A percentile compares a stretch with the other conserved stretches of the same genome.
Evolutionary conservation across 2,113 vertebrate species (phyloP).

Genomic region (Brachypodius melanocephalos): DNA sequence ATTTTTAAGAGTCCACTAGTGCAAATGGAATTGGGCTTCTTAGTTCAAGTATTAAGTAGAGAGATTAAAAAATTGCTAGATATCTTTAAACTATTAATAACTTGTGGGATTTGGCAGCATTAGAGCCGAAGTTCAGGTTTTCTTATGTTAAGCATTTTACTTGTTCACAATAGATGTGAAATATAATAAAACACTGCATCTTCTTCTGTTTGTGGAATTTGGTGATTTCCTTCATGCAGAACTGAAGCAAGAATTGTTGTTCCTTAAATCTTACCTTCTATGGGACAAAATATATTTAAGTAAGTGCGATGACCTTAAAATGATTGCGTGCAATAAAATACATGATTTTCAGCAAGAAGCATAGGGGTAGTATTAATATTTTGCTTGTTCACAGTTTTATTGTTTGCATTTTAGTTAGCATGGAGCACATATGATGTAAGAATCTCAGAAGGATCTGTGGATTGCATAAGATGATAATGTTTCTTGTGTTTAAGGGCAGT

Average conservation of each 20-base stretch:
- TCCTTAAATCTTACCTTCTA: neutral
- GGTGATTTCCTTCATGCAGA: neutral
- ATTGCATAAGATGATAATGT: neutral
- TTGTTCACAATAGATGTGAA: neutral
- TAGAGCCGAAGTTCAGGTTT: neutral
- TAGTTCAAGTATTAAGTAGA: neutral
- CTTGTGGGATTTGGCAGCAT: neutral
- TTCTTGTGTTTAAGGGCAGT: neutral
- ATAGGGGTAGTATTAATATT: neutral
- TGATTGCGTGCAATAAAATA: neutral
- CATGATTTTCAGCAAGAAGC: neutral
- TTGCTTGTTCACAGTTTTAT: neutral
- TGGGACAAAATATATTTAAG: neutral
- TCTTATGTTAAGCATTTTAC: neutral
- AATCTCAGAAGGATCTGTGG: neutral
- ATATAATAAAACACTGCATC: neutral
- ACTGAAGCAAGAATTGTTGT: neutral
- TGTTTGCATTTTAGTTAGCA: neutral
- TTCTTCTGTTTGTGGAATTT: neutral
- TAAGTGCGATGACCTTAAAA: neutral
- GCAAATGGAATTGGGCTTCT: neutral
- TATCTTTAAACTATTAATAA: neutral
- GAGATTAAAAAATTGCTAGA: neutral
- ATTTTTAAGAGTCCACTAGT: neutral
- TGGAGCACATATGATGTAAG: neutral